phyloP scores from a whole-genome alignment of 2,888 invertebrate genomes.

The Halictus ligatus region DNA sequence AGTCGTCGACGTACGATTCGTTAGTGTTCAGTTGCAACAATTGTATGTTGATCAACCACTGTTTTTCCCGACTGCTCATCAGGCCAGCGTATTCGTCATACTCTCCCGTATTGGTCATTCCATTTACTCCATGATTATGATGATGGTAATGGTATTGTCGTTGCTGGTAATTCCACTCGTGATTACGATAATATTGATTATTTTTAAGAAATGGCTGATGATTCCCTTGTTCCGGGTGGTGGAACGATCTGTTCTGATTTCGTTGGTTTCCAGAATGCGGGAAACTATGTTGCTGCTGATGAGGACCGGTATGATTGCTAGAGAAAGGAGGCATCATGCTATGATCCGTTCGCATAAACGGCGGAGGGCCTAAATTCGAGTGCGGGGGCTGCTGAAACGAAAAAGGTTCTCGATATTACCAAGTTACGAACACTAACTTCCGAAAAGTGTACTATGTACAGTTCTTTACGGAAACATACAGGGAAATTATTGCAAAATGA shows the following conservation, averaged over 20 bases:
- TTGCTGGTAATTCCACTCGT: conserved; percentile 78
- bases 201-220: conserved; percentile 81
- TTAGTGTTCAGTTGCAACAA: conserved; percentile 96
- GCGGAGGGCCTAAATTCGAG: conserved; percentile 80
- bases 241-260: conserved; percentile 77
- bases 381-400: conserved; percentile 81
- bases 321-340: conserved; percentile 77
- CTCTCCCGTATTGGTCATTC: conserved; percentile 81
- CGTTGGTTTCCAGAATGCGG: conserved; percentile 77
- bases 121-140: conserved; percentile 73
- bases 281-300: conserved; percentile 82
- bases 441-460: neutral
- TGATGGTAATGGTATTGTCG: conserved; percentile 74
- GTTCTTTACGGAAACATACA: conserved; percentile 68
- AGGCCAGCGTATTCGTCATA: conserved; percentile 95
- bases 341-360: conserved; percentile 82
- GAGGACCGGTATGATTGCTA: conserved; percentile 67
- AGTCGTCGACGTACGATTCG: conserved; percentile 98
- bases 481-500: conserved; percentile 79
- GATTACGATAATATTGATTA: conserved; percentile 79
- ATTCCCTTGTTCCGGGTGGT: conserved; percentile 77
- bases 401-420: neutral
- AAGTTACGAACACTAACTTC: neutral
- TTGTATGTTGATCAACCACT: conserved; percentile 98
- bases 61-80: conserved; percentile 97